Conservation (phyloP, 2,113 vertebrate species). For the Coptodon bakossiorum region DNA sequence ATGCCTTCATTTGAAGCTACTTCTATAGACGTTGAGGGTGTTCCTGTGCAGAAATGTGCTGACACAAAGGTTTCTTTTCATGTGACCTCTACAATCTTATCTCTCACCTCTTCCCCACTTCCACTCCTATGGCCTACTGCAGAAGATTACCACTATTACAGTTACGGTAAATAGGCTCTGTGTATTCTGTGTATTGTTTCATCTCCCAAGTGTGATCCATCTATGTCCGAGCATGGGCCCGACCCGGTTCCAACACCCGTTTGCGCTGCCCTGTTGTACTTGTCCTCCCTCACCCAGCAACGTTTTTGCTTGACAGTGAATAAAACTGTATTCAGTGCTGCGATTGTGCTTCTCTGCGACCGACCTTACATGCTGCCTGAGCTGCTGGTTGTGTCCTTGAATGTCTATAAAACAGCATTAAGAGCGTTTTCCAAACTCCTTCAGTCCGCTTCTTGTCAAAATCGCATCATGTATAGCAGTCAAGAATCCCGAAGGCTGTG, state of each 20-base stretch:
- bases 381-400: neutral
- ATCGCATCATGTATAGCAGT: neutral
- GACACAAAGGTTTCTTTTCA: slow-evolving; percentile 29
- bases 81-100: slow-evolving; percentile 64
- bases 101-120: slow-evolving; percentile 59
- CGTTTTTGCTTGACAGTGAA: neutral
- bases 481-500: neutral
- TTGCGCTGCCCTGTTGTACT: neutral
- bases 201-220: slow-evolving; percentile 28
- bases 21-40: neutral
- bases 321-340: neutral
- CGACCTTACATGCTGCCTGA: neutral
- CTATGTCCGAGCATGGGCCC: slow-evolving; percentile 52
- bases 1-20: accelerated
- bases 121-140: slow-evolving; percentile 76
- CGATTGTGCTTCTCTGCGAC: neutral
- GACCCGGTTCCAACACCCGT: neutral
- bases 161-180: slow-evolving; percentile 88
- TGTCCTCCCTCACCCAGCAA: neutral
- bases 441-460: neutral
- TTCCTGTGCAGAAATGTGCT: slow-evolving; percentile 18
- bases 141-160: slow-evolving; percentile 98
- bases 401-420: neutral
- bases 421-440: neutral
- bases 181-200: slow-evolving; percentile 52